These are phyloP conservation scores for Micoletzkya japonica DNA, from an alignment of 2,888 invertebrate genomes.

Conservation along the genomic window DNA sequence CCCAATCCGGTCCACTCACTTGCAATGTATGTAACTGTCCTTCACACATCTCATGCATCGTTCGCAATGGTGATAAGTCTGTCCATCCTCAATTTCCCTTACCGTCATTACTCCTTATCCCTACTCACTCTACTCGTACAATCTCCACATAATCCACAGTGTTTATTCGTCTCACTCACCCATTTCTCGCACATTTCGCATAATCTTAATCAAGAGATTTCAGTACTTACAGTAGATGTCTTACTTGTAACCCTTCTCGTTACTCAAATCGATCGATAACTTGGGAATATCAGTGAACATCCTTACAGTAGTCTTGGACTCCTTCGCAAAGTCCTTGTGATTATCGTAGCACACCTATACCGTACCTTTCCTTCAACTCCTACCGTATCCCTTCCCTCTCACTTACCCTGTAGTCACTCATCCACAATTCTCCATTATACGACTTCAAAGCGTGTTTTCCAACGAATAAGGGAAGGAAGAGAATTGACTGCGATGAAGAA, in stretches of 20 bases:
- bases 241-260: slow-evolving; percentile 44
- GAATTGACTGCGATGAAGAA: slow-evolving; percentile 32
- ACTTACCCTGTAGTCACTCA: slow-evolving; percentile 54
- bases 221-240: slow-evolving; percentile 13
- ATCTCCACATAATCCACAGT: slow-evolving; percentile 49
- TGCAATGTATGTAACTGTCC: slow-evolving; percentile 51
- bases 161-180: slow-evolving; percentile 48
- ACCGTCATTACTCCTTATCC: background rate
- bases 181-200: slow-evolving; percentile 51
- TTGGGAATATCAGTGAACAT: slow-evolving; percentile 53
- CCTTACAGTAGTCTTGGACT: slow-evolving; percentile 49
- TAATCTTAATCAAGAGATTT: slow-evolving; percentile 35
- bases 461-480: slow-evolving; percentile 51
- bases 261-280: slow-evolving; percentile 41
- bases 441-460: slow-evolving; percentile 47
- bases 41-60: slow-evolving; percentile 52
- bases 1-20: too few relatives aligned
- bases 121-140: slow-evolving; percentile 50
- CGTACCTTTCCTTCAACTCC: background rate
- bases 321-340: slow-evolving; percentile 47
- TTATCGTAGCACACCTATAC: slow-evolving; percentile 55
- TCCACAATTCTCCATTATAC: slow-evolving; percentile 39
- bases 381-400: background rate
- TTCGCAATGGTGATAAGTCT: slow-evolving; percentile 49
- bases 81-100: slow-evolving; percentile 34